Percentiles rank a stretch among this genome's conserved stretches.
phyloP scores from a whole-genome alignment of 1,140 invertebrate species.

The Euglossa dilemma region DNA sequence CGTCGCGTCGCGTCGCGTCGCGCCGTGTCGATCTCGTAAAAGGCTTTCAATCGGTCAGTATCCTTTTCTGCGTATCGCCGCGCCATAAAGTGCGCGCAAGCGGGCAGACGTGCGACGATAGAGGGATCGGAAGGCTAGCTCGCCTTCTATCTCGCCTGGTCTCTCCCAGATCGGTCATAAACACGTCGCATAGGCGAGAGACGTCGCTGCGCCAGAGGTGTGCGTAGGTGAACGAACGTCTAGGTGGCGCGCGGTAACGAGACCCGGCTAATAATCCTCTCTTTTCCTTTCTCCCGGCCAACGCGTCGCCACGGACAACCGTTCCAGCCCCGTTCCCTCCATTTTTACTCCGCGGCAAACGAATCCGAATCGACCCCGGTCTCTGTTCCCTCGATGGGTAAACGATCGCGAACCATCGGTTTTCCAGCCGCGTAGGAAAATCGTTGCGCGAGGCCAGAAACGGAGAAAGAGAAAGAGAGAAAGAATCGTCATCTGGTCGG shows the following conservation, averaged over 20 bases:
- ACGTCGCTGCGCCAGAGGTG: slow-evolving; percentile 10
- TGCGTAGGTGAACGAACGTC: slow-evolving; percentile 64
- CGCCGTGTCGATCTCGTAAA: slow-evolving; percentile 44
- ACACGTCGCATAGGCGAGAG: slow-evolving; percentile 46
- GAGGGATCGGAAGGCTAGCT: slow-evolving; percentile 48
- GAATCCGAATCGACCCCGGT: too few relatives aligned
- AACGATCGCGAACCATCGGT: too few relatives aligned
- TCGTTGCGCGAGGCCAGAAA: too few relatives aligned
- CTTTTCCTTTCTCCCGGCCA: slow-evolving; percentile 2
- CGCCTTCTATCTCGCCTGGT: slow-evolving; percentile 33
- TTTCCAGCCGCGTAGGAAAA: too few relatives aligned
- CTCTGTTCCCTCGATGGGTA: too few relatives aligned
- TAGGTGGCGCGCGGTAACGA: slow-evolving; percentile 45
- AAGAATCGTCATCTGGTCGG: too few relatives aligned
- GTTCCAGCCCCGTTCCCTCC: background rate
- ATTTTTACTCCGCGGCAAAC: background rate
- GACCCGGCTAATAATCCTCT: slow-evolving; percentile 58
- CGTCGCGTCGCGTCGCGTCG: background rate
- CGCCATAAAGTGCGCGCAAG: slow-evolving; percentile 8
- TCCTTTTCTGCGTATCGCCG: slow-evolving; percentile 52
- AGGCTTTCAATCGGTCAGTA: slow-evolving; percentile 62
- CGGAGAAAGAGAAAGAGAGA: too few relatives aligned
- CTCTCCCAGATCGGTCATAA: slow-evolving; percentile 43
- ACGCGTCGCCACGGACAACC: background rate
- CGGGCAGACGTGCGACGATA: slow-evolving; percentile 14